Percentiles rank a stretch among this genome's conserved stretches.
Evolutionary conservation across 2,888 invertebrate species (phyloP).

Genomic region (Ellobium chinense): DNA sequence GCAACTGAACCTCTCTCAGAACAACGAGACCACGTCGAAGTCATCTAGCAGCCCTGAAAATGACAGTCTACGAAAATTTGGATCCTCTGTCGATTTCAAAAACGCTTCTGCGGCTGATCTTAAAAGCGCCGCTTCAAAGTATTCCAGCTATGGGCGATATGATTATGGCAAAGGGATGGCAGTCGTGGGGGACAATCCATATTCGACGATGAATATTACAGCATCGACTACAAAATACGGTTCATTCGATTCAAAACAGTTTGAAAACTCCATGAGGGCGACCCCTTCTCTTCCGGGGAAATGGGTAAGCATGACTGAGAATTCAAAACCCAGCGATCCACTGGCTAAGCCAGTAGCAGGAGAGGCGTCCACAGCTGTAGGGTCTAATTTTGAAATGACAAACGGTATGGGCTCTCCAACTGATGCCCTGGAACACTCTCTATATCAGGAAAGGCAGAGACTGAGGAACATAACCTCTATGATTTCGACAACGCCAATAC

Average conservation of each 20-base stretch:
- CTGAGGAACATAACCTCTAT: constrained; percentile 12
- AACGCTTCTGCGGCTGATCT: not conserved
- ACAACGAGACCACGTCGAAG: constrained; percentile 9
- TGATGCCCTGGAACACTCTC: constrained; percentile 10
- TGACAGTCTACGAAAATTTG: not conserved
- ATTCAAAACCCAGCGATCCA: not conserved
- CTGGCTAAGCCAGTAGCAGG: not conserved
- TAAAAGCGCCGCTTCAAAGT: not conserved
- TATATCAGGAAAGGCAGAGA: constrained; percentile 15
- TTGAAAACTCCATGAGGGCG: not conserved
- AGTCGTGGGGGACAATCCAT: not conserved
- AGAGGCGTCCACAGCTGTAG: not conserved
- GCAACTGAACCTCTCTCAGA: constrained; percentile 8
- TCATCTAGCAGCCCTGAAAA: not conserved
- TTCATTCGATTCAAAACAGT: not conserved
- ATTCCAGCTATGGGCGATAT: not conserved
- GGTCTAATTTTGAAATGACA: not conserved
- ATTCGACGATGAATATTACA: too few relatives aligned
- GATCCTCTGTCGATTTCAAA: constrained; percentile 16
- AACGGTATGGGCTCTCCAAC: not conserved
- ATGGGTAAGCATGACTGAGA: not conserved
- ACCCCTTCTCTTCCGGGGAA: not conserved
- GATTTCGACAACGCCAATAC: constrained; percentile 13
- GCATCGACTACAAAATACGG: not conserved
- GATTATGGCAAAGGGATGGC: constrained; percentile 1